phyloP scores from a whole-genome alignment of 2,797 vertebrate species.

The Danio choprae region DNA sequence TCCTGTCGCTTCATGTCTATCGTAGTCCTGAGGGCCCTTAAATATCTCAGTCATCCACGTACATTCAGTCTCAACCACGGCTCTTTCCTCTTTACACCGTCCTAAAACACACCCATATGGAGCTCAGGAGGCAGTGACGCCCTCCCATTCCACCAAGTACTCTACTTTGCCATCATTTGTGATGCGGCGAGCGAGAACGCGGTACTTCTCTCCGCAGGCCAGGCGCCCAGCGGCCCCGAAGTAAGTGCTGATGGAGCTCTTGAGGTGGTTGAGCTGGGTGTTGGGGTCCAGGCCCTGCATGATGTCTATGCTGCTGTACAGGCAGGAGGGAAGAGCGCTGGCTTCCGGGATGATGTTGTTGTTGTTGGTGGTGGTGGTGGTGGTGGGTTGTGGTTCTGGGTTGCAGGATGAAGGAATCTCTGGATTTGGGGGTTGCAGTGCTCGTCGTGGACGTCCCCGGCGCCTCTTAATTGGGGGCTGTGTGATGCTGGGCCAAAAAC shows the following conservation, averaged over 20 bases:
- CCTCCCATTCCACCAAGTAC: slow-evolving; percentile 99
- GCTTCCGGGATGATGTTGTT: slow-evolving; percentile 71
- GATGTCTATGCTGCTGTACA: slow-evolving; percentile 89
- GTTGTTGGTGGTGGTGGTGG: slow-evolving; percentile 60
- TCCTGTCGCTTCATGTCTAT: not conserved
- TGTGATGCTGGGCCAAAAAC: slow-evolving; percentile 84
- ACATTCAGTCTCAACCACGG: slow-evolving; percentile 31
- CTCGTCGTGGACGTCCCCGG: slow-evolving; percentile 90
- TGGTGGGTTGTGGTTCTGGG: slow-evolving; percentile 51
- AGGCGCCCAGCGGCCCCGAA: slow-evolving; percentile 96
- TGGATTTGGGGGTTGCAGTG: slow-evolving; percentile 87
- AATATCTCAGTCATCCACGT: not conserved
- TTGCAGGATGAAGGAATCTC: slow-evolving; percentile 75
- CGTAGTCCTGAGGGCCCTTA: slow-evolving; percentile 36
- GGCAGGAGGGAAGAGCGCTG: slow-evolving; percentile 77
- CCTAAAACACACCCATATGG: not conserved
- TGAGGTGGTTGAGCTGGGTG: slow-evolving; percentile 93
- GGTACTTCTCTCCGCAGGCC: slow-evolving; percentile 96
- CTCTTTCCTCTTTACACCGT: not conserved
- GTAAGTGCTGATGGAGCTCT: slow-evolving; percentile 97
- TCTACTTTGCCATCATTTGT: slow-evolving; percentile 97
- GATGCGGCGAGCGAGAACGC: slow-evolving; percentile 92
- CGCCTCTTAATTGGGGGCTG: slow-evolving; percentile 88
- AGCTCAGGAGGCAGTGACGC: slow-evolving; percentile 94
- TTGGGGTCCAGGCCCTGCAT: slow-evolving; percentile 93